Percentiles rank a stretch among this genome's conserved stretches.
phyloP scores from a whole-genome alignment of 2,113 vertebrate genomes.

The Aspidoscelis tigris region DNA sequence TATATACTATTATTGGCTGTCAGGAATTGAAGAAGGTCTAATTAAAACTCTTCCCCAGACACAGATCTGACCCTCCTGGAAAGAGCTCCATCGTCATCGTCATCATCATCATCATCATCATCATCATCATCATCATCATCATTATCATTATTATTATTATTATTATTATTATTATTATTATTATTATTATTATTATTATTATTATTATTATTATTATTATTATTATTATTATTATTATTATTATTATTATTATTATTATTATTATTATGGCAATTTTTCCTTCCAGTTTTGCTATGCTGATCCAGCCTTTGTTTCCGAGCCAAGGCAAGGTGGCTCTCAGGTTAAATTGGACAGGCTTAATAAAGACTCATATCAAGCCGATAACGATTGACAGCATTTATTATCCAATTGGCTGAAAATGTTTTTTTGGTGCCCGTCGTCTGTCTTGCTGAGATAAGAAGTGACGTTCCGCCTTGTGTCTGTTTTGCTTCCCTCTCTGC shows the following conservation, averaged over 20 bases:
- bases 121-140: too few species aligned
- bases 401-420: slow-evolving; percentile 30
- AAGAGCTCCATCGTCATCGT: background rate
- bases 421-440: slow-evolving; percentile 24
- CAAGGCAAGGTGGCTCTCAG: background rate
- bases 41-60: too few species aligned
- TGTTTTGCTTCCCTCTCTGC: background rate
- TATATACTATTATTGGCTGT: background rate
- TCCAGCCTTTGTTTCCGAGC: background rate
- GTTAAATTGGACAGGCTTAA: slow-evolving; percentile 12
- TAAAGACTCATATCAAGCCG: slow-evolving; percentile 11
- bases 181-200: too few species aligned
- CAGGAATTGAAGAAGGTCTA: background rate
- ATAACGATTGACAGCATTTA: slow-evolving; percentile 20
- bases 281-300: background rate
- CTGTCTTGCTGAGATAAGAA: slow-evolving; percentile 30
- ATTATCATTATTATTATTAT: background rate
- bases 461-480: slow-evolving; percentile 57
- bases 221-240: too few species aligned
- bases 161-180: too few species aligned
- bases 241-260: too few species aligned
- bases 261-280: background rate
- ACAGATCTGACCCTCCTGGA: background rate
- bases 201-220: too few species aligned
- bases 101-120: too few species aligned